Base-by-base conservation (phyloP, 2,797 vertebrate genomes). In the Cynopterus sphinx region DNA sequence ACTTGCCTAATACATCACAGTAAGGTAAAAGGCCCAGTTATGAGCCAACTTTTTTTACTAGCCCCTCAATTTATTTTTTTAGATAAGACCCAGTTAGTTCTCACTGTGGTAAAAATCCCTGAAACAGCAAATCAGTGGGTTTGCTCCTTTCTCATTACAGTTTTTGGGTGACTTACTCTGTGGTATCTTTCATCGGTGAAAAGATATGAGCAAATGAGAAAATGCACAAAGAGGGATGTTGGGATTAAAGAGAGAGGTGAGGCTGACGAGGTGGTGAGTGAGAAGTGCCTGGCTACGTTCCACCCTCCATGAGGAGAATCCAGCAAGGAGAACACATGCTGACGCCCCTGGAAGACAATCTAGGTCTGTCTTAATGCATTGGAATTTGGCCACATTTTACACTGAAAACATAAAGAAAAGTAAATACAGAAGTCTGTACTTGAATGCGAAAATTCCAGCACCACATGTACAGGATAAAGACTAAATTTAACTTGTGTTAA, bases 261-360 rank as follows among this genome's bases (percentile, higher is more conserved):
- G 71, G 21, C 33, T 46, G 41, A 82, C 12, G 9, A 59, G 33
- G 43, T 46, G 24, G 39, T 22, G 33, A 63, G 43, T 0, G 2
- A 55, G 73, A 67, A 33, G 31, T 11, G 13, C 16, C 67, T 24
- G 51, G 13, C 43, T 15, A 1, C 46, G 26, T 19, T 9, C 12
- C 43, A 46, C 0, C 36, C 53, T 55, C 51, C 1, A 24, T 1
- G 16, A 73, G 15, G 53, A 55, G 55, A 70, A 77, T 3, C 22
- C 1, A 63, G 46, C 36, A 16, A 24, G 57, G 43, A 57, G 3
- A 26, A 10, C 2, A 0, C 0, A 43, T 3, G 6, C 3, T 5
- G 22, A 16, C 9, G 3, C 41, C 74, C 33, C 59, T 17, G 55
- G 36, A 31, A 24, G 9, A 33, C 13, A 16, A 7, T 3, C 43